Conservation (phyloP, 2,888 invertebrate species). For the Meteorus colon region DNA sequence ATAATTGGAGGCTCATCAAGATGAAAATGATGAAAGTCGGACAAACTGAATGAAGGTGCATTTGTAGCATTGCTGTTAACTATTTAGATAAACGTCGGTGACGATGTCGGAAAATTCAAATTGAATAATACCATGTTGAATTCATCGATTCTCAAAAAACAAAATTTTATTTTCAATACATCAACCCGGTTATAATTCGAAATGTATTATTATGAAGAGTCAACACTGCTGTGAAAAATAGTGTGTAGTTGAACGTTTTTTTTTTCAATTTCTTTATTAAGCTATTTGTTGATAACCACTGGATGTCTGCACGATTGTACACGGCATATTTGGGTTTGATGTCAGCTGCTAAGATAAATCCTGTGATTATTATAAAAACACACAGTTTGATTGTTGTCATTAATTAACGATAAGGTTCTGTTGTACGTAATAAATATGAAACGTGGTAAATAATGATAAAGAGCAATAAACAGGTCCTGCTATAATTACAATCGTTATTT, state of each 20-base stretch:
- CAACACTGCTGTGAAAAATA: slow-evolving; percentile 58
- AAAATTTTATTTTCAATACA: slow-evolving; percentile 52
- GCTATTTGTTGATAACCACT: slow-evolving; percentile 67
- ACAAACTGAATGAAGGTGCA: not conserved
- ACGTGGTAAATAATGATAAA: slow-evolving; percentile 56
- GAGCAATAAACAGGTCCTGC: slow-evolving; percentile 59
- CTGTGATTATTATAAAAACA: slow-evolving; percentile 71
- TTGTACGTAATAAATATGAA: slow-evolving; percentile 63
- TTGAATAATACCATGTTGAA: not conserved
- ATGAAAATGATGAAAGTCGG: not conserved
- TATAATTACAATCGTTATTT: slow-evolving; percentile 65
- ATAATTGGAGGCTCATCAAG: not conserved
- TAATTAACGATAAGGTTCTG: slow-evolving; percentile 59
- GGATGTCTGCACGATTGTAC: slow-evolving; percentile 68
- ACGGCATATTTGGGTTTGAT: slow-evolving; percentile 69
- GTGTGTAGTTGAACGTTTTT: slow-evolving; percentile 52
- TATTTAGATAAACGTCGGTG: not conserved
- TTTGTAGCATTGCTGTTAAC: not conserved
- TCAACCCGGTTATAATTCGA: slow-evolving; percentile 48
- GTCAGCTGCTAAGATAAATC: slow-evolving; percentile 73
- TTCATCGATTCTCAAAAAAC: not conserved
- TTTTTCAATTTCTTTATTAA: slow-evolving; percentile 51
- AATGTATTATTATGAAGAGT: slow-evolving; percentile 57
- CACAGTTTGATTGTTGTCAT: slow-evolving; percentile 59
- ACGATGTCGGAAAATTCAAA: not conserved